Conservation (phyloP, 2,888 invertebrate genomes). For the Chaetoderma sp. region DNA sequence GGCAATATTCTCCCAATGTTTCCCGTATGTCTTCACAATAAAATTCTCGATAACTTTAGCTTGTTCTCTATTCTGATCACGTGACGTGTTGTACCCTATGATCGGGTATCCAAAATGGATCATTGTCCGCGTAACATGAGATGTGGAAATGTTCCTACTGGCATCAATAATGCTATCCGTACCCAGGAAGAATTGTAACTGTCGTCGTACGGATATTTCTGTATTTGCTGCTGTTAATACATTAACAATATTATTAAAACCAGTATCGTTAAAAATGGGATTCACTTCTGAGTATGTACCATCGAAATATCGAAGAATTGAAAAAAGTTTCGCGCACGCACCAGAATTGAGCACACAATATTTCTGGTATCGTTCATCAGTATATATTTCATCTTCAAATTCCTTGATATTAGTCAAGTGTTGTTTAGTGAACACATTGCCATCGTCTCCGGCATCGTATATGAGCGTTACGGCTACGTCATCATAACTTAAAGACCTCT, state of each 20-base stretch:
- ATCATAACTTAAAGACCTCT: neutral
- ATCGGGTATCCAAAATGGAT: slow-evolving; percentile 8
- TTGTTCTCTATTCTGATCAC: neutral
- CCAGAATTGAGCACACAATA: neutral
- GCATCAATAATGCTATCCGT: slow-evolving; percentile 2
- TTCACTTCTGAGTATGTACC: slow-evolving; percentile 20
- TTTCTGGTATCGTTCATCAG: neutral
- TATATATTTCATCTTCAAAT: slow-evolving; percentile 11
- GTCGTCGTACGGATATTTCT: neutral
- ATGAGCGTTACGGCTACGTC: neutral
- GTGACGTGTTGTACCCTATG: neutral
- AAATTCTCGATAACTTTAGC: neutral
- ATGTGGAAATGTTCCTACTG: neutral
- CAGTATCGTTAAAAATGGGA: slow-evolving; percentile 19
- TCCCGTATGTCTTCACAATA: neutral
- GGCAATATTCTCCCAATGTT: neutral
- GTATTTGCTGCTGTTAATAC: slow-evolving; percentile 7
- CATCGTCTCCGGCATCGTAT: neutral
- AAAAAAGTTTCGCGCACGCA: neutral
- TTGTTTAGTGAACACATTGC: slow-evolving; percentile 3
- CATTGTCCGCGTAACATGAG: slow-evolving; percentile 1
- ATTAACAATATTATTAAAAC: slow-evolving; percentile 4
- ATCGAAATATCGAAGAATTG: slow-evolving; percentile 16
- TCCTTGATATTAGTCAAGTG: neutral
- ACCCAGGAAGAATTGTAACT: slow-evolving; percentile 15